Conservation (phyloP, 2,113 vertebrate genomes). For the Probosciger aterrimus region DNA sequence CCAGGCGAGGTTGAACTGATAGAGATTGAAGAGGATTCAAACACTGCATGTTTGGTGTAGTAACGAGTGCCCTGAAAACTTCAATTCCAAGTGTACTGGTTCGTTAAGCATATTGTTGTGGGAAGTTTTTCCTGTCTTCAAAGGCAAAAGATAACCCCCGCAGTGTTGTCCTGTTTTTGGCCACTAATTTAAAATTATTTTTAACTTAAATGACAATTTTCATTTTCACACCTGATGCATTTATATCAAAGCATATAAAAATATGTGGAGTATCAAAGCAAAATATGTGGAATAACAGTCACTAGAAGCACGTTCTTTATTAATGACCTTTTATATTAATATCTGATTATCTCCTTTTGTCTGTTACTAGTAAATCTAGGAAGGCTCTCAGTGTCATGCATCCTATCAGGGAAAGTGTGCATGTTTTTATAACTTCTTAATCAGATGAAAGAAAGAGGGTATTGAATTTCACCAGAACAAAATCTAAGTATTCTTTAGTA, state of each 20-base stretch:
- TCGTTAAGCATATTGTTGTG: constrained; percentile 40
- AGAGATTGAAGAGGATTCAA: constrained; percentile 17
- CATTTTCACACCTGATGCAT: constrained; percentile 25
- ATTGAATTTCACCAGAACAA: neutral
- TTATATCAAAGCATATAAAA: neutral
- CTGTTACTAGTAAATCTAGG: constrained; percentile 40
- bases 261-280: neutral
- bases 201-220: neutral
- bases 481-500: neutral
- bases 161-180: neutral
- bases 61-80: constrained; percentile 47
- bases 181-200: constrained; percentile 12
- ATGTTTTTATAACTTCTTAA: constrained; percentile 9
- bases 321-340: constrained; percentile 10
- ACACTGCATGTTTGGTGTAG: constrained; percentile 24
- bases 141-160: constrained; percentile 27
- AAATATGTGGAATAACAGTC: neutral
- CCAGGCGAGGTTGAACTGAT: neutral
- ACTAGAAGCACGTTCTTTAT: neutral
- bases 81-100: constrained; percentile 49
- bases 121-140: constrained; percentile 58
- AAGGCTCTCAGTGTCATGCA: neutral
- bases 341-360: constrained; percentile 45
- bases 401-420: neutral
- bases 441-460: neutral